These are phyloP conservation scores for Tyrophagus putrescentiae DNA, from an alignment of 1,140 invertebrate species.

Conservation along the genomic window DNA sequence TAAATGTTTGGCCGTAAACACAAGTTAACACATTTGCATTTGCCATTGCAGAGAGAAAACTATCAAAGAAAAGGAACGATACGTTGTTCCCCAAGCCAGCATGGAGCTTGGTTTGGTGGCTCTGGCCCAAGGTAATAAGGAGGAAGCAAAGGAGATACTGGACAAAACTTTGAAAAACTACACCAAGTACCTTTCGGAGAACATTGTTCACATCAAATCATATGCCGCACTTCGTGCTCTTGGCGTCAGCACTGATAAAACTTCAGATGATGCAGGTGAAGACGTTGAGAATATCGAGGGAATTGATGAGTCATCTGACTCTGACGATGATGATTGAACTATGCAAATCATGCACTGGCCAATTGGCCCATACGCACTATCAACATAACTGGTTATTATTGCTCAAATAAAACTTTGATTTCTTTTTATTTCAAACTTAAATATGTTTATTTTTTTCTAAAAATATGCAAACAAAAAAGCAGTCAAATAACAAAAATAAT, in stretches of 20 bases:
- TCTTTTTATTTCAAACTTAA: background rate
- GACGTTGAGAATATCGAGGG: conserved; percentile 1
- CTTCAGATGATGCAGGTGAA: background rate
- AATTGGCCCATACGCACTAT: background rate
- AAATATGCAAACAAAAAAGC: background rate
- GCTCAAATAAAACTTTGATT: background rate
- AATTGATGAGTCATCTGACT: conserved; percentile 9
- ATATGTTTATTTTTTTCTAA: background rate
- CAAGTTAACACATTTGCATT: background rate
- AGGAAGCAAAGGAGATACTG: conserved; percentile 13
- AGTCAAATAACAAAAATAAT: background rate
- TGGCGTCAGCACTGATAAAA: conserved; percentile 17
- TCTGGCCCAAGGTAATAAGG: background rate
- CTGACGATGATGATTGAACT: background rate
- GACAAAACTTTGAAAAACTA: conserved; percentile 11
- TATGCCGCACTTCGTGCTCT: conserved; percentile 14
- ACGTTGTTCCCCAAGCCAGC: conserved; percentile 9
- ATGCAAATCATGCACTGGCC: conserved; percentile 2
- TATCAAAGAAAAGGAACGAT: conserved; percentile 11
- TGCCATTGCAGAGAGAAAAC: background rate
- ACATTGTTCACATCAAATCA: conserved; percentile 13
- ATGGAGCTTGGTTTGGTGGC: conserved; percentile 14
- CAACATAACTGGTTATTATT: background rate
- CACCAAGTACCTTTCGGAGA: conserved; percentile 8
- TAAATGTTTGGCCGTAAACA: too few relatives aligned